Percentiles rank a stretch among this genome's conserved stretches.
Conservation (phyloP, 2,888 invertebrate species). For the Rosalia funebris region DNA sequence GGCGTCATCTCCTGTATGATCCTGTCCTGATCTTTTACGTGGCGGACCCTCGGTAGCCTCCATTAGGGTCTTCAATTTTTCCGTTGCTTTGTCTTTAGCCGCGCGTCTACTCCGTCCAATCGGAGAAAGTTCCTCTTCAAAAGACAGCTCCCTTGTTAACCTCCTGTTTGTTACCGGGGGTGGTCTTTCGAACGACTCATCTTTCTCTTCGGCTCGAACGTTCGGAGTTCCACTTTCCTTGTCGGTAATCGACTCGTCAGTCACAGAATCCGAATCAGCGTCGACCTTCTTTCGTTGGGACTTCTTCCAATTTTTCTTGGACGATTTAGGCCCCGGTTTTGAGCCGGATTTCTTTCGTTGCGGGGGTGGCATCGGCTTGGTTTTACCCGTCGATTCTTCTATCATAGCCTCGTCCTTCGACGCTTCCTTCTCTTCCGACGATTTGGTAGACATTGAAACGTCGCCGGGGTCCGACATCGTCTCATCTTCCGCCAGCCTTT, state of each 20-base stretch:
- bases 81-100: conserved; percentile 49
- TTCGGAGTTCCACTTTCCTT: conserved; percentile 14
- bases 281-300: conserved; percentile 6
- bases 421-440: conserved; percentile 8
- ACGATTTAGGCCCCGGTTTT: conserved; percentile 22
- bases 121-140: conserved; percentile 45
- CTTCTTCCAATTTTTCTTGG: conserved; percentile 29
- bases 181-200: conserved; percentile 4
- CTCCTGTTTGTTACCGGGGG: neutral
- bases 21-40: conserved; percentile 22
- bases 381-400: neutral
- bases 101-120: conserved; percentile 50
- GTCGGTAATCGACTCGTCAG: conserved; percentile 24
- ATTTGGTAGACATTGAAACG: neutral
- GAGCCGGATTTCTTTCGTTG: conserved; percentile 37
- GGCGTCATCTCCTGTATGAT: neutral
- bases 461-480: neutral
- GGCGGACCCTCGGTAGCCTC: conserved; percentile 38
- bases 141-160: conserved; percentile 45
- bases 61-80: conserved; percentile 45
- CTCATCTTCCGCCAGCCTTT: conserved; percentile 19
- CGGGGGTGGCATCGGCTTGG: conserved; percentile 24
- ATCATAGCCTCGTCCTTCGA: neutral
- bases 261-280: conserved; percentile 3
- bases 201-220: too few relatives aligned